Evolutionary conservation across 2,797 vertebrate species (phyloP).

Genomic region (Heterohyrax brucei): DNA sequence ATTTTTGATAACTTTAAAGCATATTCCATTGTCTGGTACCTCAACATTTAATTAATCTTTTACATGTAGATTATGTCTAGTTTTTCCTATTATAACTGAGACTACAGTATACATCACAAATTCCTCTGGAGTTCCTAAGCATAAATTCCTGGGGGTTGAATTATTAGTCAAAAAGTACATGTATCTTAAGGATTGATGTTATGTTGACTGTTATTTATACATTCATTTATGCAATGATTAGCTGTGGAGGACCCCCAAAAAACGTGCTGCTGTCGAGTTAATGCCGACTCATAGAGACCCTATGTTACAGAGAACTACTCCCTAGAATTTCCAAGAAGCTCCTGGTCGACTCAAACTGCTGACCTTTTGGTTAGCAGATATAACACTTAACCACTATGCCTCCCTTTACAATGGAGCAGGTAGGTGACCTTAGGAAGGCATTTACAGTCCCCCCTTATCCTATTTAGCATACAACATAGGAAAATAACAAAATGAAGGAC

Average conservation of each 20-base stretch:
- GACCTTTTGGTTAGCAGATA: too few species aligned
- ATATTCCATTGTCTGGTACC: neutral
- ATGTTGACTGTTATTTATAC: neutral
- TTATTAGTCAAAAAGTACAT: neutral
- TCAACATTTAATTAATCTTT: conserved; percentile 24
- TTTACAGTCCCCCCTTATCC: too few species aligned
- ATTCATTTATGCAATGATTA: neutral
- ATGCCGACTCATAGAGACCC: too few species aligned
- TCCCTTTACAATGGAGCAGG: too few species aligned
- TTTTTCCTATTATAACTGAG: conserved; percentile 5
- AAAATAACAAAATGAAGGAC: too few species aligned
- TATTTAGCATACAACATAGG: too few species aligned
- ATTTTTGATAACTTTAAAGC: neutral
- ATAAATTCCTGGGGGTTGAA: conserved; percentile 5
- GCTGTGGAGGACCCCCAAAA: neutral
- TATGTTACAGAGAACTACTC: too few species aligned
- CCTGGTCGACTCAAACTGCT: too few species aligned
- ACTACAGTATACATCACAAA: neutral
- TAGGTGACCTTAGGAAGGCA: too few species aligned
- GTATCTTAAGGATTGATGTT: neutral
- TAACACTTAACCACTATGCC: too few species aligned
- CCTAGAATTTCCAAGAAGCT: too few species aligned
- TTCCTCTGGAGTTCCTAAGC: neutral
- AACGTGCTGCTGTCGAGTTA: too few species aligned
- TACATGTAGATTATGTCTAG: conserved; percentile 10